Percentiles rank a stretch among this genome's conserved stretches.
Evolutionary conservation across 2,888 invertebrate genomes (phyloP).

Genomic region (Hemicrepidius hirtus): DNA sequence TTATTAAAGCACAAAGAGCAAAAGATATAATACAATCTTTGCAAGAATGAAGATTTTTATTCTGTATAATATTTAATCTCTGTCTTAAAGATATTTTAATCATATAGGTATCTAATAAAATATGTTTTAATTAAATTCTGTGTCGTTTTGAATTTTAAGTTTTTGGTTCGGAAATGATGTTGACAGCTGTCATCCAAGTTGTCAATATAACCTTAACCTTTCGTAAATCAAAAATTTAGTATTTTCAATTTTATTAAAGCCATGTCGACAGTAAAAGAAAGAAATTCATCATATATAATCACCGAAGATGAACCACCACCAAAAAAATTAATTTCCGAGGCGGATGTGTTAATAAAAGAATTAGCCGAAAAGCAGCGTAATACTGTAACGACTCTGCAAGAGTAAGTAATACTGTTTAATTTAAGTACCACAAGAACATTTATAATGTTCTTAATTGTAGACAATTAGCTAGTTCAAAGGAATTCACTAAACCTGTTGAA

Average conservation of each 20-base stretch:
- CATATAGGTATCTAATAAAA: no score
- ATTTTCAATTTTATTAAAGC: no score
- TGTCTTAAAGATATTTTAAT: no score
- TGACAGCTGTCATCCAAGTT: no score
- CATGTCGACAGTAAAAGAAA: not conserved
- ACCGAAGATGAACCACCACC: slow-evolving; percentile 62
- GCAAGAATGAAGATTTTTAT: slow-evolving; percentile 69
- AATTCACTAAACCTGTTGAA: slow-evolving; percentile 60
- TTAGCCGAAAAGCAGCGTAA: slow-evolving; percentile 66
- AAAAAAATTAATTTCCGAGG: slow-evolving; percentile 66
- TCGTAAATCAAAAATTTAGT: not conserved
- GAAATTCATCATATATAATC: not conserved
- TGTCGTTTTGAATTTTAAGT: no score
- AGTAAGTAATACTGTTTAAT: slow-evolving; percentile 61
- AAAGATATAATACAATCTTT: slow-evolving; percentile 80
- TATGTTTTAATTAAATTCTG: no score
- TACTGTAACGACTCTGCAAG: slow-evolving; percentile 62
- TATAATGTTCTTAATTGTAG: slow-evolving; percentile 54
- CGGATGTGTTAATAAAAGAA: slow-evolving; percentile 67
- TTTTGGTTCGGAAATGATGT: no score
- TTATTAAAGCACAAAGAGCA: slow-evolving; percentile 74
- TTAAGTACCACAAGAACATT: not conserved
- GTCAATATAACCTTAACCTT: not conserved
- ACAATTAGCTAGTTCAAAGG: slow-evolving; percentile 54
- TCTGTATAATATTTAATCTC: no score